Conservation (phyloP, 2,888 invertebrate genomes). For the Tinea semifulvella region DNA sequence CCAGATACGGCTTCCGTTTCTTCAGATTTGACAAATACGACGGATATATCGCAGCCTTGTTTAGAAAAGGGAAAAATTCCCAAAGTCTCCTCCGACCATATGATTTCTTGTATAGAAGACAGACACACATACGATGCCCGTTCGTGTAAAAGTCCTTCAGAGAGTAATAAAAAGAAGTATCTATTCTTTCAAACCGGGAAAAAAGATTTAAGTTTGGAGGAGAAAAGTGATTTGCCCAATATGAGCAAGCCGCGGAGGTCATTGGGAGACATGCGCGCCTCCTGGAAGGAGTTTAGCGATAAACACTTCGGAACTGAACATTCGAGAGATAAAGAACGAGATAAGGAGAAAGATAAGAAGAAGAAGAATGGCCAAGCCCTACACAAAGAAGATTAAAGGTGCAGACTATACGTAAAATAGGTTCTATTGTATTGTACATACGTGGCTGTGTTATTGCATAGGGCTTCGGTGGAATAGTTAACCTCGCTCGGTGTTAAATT, state of each 20-base stretch:
- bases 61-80: constrained; percentile 20
- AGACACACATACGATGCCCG: neutral
- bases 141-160: constrained; percentile 14
- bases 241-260: constrained; percentile 24
- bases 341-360: no score
- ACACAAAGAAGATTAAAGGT: constrained; percentile 2
- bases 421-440: constrained; percentile 9
- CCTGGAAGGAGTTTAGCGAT: constrained; percentile 38
- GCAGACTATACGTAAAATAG: constrained; percentile 3
- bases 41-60: constrained; percentile 11
- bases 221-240: constrained; percentile 16
- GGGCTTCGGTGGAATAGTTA: neutral
- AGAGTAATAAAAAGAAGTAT: constrained; percentile 14
- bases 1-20: constrained; percentile 1
- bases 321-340: constrained; percentile 1
- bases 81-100: constrained; percentile 24
- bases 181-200: constrained; percentile 16
- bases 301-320: constrained; percentile 28
- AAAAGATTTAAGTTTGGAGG: constrained; percentile 9
- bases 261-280: constrained; percentile 35
- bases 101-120: constrained; percentile 18
- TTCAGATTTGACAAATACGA: neutral
- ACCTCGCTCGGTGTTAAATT: neutral
- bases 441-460: constrained; percentile 10
- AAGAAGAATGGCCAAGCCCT: constrained; percentile 9